Evolutionary conservation across 2,797 vertebrate species (phyloP).

Genomic region (Platyrinchus mystaceus): DNA sequence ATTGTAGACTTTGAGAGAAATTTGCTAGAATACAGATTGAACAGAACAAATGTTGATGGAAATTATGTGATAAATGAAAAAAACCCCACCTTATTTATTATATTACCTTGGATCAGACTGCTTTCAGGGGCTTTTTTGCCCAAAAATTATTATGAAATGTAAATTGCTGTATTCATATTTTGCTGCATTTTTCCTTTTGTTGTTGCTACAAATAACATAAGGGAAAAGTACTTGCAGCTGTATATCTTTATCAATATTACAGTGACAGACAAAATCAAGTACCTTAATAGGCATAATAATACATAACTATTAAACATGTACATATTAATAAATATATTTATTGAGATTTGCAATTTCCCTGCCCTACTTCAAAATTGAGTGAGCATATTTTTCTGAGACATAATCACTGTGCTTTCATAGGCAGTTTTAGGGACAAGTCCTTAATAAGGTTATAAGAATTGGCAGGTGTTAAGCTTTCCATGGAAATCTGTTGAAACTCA

Average conservation of each 20-base stretch:
- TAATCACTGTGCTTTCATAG: neutral
- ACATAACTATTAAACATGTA: rapidly evolving
- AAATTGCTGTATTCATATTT: neutral
- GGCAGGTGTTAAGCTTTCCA: neutral
- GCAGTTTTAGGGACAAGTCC: neutral
- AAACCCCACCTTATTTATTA: rapidly evolving
- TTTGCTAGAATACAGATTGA: neutral
- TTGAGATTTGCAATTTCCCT: neutral
- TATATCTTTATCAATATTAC: neutral
- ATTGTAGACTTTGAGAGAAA: neutral
- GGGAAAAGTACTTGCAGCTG: neutral
- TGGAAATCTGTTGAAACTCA: neutral
- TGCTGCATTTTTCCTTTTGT: neutral
- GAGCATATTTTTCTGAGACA: neutral
- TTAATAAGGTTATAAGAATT: neutral
- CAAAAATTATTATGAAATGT: neutral
- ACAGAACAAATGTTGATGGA: neutral
- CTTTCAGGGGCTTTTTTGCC: neutral
- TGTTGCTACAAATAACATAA: neutral
- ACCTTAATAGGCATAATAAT: neutral
- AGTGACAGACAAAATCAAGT: neutral
- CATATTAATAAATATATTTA: neutral
- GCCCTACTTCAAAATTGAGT: neutral
- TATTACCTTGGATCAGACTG: neutral
- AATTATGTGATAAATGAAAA: neutral